phyloP scores from a whole-genome alignment of 2,888 invertebrate genomes.

The Syrphus vitripennis region DNA sequence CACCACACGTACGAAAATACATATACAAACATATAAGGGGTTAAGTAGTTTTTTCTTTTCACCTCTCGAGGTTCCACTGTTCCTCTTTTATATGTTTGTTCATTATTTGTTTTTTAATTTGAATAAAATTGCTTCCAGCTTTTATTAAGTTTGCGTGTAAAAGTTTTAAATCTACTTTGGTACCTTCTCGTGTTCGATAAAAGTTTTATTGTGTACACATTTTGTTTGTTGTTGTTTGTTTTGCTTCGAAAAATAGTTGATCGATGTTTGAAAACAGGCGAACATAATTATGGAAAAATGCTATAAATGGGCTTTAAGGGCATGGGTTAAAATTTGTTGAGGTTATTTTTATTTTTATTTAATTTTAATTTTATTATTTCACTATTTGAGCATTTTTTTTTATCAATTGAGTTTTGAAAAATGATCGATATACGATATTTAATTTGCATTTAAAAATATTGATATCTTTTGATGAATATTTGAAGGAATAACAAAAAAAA shows the following conservation, averaged over 20 bases:
- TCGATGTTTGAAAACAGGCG: neutral
- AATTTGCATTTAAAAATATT: too few relatives aligned
- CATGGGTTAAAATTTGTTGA: neutral
- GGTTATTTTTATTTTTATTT: neutral
- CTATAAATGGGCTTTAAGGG: neutral
- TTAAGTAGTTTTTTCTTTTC: neutral
- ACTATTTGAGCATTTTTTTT: too few relatives aligned
- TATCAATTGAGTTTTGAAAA: too few relatives aligned
- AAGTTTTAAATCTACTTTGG: conserved; percentile 19
- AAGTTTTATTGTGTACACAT: conserved; percentile 1
- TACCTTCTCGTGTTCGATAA: conserved; percentile 7
- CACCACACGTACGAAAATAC: conserved; percentile 10
- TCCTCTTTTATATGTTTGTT: neutral
- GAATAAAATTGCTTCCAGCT: conserved; percentile 44
- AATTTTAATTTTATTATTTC: neutral
- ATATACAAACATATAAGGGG: neutral
- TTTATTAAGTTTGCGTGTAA: conserved; percentile 40
- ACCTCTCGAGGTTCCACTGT: neutral
- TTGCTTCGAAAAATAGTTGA: neutral
- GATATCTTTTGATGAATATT: too few relatives aligned
- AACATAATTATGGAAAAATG: too few relatives aligned
- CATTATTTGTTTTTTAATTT: conserved; percentile 39
- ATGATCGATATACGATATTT: too few relatives aligned
- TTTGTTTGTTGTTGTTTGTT: neutral
- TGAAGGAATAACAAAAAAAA: too few relatives aligned